Percentiles rank a stretch among this genome's conserved stretches.
phyloP scores from a whole-genome alignment of 1,140 invertebrate species.

The Matsumurasca onukii region DNA sequence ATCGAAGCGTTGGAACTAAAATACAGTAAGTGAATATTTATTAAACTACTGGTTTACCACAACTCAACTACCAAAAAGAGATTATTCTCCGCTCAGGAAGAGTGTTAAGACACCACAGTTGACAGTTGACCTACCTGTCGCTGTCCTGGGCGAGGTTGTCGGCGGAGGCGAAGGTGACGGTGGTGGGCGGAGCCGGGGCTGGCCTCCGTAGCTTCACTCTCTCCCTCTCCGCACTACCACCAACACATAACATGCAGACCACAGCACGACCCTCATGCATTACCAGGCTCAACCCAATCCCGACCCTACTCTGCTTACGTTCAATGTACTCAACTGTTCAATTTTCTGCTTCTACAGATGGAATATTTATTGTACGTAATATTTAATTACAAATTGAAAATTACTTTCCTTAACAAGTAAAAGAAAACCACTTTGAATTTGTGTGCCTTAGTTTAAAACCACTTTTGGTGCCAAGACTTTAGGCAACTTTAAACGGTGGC shows the following conservation, averaged over 20 bases:
- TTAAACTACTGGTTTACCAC: no score
- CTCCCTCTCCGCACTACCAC: slow-evolving; percentile 25
- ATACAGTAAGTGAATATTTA: no score
- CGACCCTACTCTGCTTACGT: background rate
- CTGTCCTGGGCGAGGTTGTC: slow-evolving; percentile 11
- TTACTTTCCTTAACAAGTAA: no score
- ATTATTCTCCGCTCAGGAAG: background rate
- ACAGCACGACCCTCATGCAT: slow-evolving; percentile 30
- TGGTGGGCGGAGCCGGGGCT: slow-evolving; percentile 4
- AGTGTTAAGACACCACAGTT: background rate
- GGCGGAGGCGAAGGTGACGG: background rate
- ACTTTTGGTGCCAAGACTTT: no score
- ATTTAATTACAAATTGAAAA: no score
- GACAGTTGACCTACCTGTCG: slow-evolving; percentile 1
- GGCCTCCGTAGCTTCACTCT: slow-evolving; percentile 13
- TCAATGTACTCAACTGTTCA: background rate
- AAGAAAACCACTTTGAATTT: no score
- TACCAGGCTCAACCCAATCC: slow-evolving; percentile 10
- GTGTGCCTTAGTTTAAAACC: no score
- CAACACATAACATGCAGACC: slow-evolving; percentile 34
- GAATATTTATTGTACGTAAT: no score
- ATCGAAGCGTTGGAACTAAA: no score
- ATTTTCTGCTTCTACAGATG: background rate
- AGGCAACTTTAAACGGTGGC: no score
- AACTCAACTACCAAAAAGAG: background rate